Evolutionary conservation across 2,797 vertebrate species (phyloP).

Genomic region (Centropyge bicolor): DNA sequence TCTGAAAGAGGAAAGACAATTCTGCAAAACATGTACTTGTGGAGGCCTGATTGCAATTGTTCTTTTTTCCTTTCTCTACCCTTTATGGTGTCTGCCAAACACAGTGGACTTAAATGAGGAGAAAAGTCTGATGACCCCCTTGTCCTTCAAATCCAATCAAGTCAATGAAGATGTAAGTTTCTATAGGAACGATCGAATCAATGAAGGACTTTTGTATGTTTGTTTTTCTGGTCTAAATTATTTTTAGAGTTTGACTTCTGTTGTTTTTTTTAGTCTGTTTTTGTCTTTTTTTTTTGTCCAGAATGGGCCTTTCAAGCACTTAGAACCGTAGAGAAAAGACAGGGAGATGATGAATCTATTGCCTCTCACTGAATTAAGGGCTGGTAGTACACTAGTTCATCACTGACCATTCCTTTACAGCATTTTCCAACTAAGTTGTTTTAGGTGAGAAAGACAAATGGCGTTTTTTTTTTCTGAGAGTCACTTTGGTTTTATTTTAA

Average conservation of each 20-base stretch:
- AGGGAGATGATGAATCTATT: slow-evolving; percentile 56
- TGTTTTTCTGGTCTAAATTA: slow-evolving; percentile 55
- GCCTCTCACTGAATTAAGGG: slow-evolving; percentile 81
- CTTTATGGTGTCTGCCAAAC: slow-evolving; percentile 76
- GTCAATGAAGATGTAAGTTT: slow-evolving; percentile 47
- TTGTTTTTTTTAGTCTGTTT: slow-evolving; percentile 24
- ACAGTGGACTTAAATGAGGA: slow-evolving; percentile 72
- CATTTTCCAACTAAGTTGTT: slow-evolving; percentile 57
- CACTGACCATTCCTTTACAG: slow-evolving; percentile 52
- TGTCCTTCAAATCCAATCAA: slow-evolving; percentile 57
- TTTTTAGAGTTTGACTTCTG: slow-evolving; percentile 38
- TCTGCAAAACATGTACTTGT: slow-evolving; percentile 66
- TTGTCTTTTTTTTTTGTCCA: slow-evolving; percentile 31
- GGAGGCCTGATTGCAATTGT: slow-evolving; percentile 67
- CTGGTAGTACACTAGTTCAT: slow-evolving; percentile 81
- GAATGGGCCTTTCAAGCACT: slow-evolving; percentile 70
- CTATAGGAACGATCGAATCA: slow-evolving; percentile 56
- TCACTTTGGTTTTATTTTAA: slow-evolving; percentile 55
- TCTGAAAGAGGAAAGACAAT: slow-evolving; percentile 60
- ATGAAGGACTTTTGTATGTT: slow-evolving; percentile 49
- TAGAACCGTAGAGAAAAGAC: slow-evolving; percentile 49
- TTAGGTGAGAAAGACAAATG: slow-evolving; percentile 25
- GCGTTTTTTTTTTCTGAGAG: slow-evolving; percentile 41
- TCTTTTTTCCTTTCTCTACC: slow-evolving; percentile 62
- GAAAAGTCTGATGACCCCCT: slow-evolving; percentile 75